These are phyloP conservation scores for Cylloceria caligata DNA, from an alignment of 2,888 invertebrate species.

Conservation along the genomic window DNA sequence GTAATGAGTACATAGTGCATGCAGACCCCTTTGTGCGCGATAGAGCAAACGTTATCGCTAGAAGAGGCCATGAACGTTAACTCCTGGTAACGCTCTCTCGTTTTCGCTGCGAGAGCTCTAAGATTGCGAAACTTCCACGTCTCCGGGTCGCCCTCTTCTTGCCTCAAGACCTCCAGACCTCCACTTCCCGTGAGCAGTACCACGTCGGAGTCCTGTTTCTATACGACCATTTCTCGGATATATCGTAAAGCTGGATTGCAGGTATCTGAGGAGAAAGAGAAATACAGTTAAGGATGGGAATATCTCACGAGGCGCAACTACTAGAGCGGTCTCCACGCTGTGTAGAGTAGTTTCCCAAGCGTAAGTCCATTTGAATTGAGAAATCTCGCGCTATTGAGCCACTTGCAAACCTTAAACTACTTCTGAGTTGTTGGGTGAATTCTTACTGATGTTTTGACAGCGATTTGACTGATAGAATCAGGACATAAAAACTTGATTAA, in stretches of 20 bases:
- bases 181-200: conserved; percentile 1
- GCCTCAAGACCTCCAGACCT: neutral
- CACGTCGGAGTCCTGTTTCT: conserved; percentile 48
- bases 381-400: neutral
- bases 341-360: neutral
- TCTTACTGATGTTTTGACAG: too few species aligned
- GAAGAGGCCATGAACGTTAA: conserved; percentile 62
- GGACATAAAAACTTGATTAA: neutral
- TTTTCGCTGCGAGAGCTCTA: conserved; percentile 51
- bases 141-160: conserved; percentile 20
- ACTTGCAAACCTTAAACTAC: neutral
- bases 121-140: conserved; percentile 66
- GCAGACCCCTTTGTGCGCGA: conserved; percentile 52
- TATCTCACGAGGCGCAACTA: neutral
- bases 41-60: conserved; percentile 63
- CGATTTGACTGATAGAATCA: conserved; percentile 1
- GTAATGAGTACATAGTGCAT: conserved; percentile 39
- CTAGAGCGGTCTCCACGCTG: neutral
- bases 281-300: conserved; percentile 25
- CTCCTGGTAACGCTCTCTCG: conserved; percentile 65
- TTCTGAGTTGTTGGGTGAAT: neutral
- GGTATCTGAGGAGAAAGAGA: conserved; percentile 43
- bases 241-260: conserved; percentile 61
- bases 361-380: conserved; percentile 9
- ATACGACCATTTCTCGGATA: conserved; percentile 60